phyloP scores from a whole-genome alignment of 2,797 vertebrate genomes.

The Phrynocephalus forsythii region DNA sequence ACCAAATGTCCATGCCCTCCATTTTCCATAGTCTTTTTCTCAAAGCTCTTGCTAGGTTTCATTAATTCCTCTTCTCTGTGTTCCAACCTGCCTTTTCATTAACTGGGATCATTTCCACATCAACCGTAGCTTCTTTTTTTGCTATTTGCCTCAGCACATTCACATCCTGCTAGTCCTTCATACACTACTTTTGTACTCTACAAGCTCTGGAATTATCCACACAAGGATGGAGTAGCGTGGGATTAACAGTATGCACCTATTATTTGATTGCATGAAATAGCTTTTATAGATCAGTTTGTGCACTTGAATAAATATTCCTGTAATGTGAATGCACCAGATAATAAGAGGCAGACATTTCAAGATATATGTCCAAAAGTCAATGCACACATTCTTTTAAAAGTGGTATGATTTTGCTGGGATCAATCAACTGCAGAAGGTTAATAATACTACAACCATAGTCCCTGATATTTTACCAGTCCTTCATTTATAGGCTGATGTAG shows the following conservation, averaged over 20 bases:
- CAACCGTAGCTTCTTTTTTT: background rate
- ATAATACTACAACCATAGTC: background rate
- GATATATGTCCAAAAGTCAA: background rate
- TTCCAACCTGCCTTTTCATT: background rate
- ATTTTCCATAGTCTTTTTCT: background rate
- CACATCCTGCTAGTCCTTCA: background rate
- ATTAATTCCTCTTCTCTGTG: background rate
- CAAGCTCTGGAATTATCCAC: background rate
- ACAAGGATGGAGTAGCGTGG: background rate
- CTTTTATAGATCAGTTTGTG: background rate
- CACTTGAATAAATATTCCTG: background rate
- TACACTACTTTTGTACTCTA: background rate
- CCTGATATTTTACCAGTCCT: background rate
- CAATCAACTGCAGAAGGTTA: background rate
- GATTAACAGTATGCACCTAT: background rate
- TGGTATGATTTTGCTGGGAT: background rate
- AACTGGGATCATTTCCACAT: background rate
- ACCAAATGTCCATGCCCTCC: background rate
- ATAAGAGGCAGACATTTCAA: background rate
- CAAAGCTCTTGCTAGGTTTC: background rate
- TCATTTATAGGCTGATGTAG: background rate
- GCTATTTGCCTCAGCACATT: background rate
- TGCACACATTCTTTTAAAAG: background rate
- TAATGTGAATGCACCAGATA: background rate
- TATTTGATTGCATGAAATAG: background rate